Conservation (phyloP, 2,113 vertebrate species). For the Cinclus cinclus region DNA sequence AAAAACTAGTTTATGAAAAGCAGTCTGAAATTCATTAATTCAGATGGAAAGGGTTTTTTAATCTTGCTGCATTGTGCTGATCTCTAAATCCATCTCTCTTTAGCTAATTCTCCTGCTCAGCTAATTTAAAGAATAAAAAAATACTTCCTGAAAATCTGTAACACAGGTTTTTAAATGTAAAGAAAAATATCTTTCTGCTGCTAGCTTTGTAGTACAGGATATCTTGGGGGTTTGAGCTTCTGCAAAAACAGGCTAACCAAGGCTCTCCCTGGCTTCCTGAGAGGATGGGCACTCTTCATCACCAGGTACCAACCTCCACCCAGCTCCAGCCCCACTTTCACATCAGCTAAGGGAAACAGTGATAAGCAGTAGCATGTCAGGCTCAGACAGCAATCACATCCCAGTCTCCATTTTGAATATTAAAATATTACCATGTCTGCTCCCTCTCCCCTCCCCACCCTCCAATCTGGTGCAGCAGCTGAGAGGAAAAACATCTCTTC, state of each 20-base stretch:
- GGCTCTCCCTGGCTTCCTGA: neutral
- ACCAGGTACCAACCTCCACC: neutral
- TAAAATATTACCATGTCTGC: neutral
- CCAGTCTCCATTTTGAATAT: neutral
- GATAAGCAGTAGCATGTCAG: neutral
- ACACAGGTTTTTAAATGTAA: neutral
- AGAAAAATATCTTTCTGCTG: neutral
- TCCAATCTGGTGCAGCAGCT: neutral
- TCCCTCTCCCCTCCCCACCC: neutral
- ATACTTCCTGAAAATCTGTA: conserved; percentile 37
- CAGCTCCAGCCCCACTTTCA: neutral
- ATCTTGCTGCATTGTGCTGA: conserved; percentile 38
- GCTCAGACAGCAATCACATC: neutral
- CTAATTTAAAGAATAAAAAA: conserved; percentile 56
- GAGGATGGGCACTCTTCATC: neutral
- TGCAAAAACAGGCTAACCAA: neutral
- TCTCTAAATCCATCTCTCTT: conserved; percentile 49
- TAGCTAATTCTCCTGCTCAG: conserved; percentile 51
- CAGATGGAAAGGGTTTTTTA: conserved; percentile 36
- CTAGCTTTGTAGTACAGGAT: neutral
- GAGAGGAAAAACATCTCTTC: conserved; percentile 42
- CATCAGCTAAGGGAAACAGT: neutral
- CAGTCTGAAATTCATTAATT: conserved; percentile 54
- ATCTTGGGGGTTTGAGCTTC: neutral
- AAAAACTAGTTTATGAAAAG: conserved; percentile 57